Evolutionary conservation across 2,888 invertebrate species (phyloP), one percentile per base, ranked within the genome.

Genomic region (Carabus problematicus): DNA sequence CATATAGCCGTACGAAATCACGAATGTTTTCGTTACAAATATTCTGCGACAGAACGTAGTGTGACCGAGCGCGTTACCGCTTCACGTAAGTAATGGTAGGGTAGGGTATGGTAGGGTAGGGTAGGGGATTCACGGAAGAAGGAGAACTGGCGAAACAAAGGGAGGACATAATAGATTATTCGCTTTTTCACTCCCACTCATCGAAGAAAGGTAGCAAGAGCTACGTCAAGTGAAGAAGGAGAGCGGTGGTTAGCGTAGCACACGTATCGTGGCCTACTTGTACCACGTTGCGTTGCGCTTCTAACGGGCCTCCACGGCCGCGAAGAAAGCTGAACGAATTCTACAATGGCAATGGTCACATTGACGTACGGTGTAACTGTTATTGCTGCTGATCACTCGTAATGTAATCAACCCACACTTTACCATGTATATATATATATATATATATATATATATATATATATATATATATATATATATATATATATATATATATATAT

Each of bases 181-280:
- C 12, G 11, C 12, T 45, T 45, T 12, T 12, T 12, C n/a, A 45
- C 45, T 45, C 45, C 45, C 45, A 45, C 45, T 12, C 11, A 12
- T 12, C 45, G 45, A 45, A 45, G 45, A 45, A 45, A 45, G 45
- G 45, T 45, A 12, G 14, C n/a, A 6, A 12, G 3, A 12, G 11
- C n/a, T 12, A 12, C n/a, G 45, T 12, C 45, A 45, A 11, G 11
- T 45, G n/a, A 11, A 45, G n/a, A 12, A 12, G 45, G 45, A 11
- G 14, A 45, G 14, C 12, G 29, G 29, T 12, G n/a, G 45, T 12
- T 45, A 12, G n/a, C 45, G 14, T 12, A 12, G 45, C 12, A 12
- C 12, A 45, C 12, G 45, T 45, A 12, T 12, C n/a, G 11, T 45
- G 45, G 45, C 45, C 45, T 45, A 45, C 45, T 45, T 45, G 45